Evolutionary conservation across 2,888 invertebrate species (phyloP).

Genomic region (Lithophane leautieri): DNA sequence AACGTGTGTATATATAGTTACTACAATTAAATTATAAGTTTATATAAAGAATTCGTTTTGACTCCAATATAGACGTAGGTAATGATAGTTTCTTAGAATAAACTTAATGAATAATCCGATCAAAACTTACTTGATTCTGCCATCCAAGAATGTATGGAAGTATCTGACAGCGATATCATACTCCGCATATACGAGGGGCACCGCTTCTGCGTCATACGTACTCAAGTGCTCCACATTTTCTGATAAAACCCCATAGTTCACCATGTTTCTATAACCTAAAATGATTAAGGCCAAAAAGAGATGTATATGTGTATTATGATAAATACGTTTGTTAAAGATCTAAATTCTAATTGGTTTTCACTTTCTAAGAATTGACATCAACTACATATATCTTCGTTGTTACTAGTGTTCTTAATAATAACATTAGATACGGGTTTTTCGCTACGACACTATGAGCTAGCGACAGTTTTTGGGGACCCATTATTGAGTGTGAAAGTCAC

Average conservation of each 20-base stretch:
- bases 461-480: too few relatives aligned
- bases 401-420: neutral
- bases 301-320: too few relatives aligned
- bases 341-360: neutral
- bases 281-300: neutral
- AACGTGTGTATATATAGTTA: neutral
- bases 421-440: neutral
- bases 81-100: neutral
- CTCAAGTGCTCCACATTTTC: conserved; percentile 73
- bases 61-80: neutral
- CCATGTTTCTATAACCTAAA: conserved; percentile 79
- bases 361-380: neutral
- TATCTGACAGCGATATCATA: conserved; percentile 80
- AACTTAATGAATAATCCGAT: neutral
- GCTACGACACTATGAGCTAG: too few relatives aligned
- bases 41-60: neutral
- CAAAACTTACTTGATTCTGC: conserved; percentile 78
- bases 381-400: too few relatives aligned
- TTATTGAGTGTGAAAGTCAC: too few relatives aligned
- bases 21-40: neutral
- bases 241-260: conserved; percentile 77
- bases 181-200: conserved; percentile 80
- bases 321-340: neutral
- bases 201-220: conserved; percentile 74
- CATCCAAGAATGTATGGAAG: conserved; percentile 80